phyloP scores from a whole-genome alignment of 1,140 invertebrate species.

The Octopus bimaculoides region DNA sequence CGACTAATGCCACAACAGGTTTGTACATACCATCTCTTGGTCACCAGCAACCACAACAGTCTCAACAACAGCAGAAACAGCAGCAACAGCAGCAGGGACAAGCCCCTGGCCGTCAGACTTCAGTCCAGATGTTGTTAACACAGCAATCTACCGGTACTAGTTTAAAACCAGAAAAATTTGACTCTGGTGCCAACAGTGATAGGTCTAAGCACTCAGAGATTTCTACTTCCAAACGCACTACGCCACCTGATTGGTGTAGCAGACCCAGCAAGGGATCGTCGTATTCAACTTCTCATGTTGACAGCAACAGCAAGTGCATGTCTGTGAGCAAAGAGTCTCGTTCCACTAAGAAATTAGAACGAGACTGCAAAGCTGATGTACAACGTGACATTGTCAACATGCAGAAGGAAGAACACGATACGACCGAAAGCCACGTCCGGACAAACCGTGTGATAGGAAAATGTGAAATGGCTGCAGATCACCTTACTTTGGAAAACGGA shows the following conservation, averaged over 20 bases:
- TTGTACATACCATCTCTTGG: neutral
- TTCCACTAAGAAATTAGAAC: neutral
- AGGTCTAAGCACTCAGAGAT: neutral
- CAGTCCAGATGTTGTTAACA: neutral
- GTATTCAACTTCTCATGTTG: neutral
- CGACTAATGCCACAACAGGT: neutral
- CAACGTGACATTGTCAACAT: neutral
- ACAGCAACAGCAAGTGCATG: neutral
- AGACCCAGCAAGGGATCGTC: neutral
- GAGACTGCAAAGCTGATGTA: constrained; percentile 8
- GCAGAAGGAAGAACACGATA: neutral
- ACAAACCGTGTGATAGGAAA: neutral
- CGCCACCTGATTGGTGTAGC: neutral
- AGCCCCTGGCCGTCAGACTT: neutral
- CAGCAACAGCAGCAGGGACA: neutral
- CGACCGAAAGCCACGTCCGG: neutral
- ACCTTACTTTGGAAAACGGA: neutral
- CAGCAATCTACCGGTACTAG: neutral
- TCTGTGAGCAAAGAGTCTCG: neutral
- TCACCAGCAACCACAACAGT: neutral
- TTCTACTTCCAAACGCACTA: neutral
- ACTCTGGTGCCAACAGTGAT: neutral
- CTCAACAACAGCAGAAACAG: neutral
- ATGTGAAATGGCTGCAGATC: neutral
- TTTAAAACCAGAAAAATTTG: constrained; percentile 2